A percentile compares a stretch with the other conserved stretches of the same genome.
Evolutionary conservation across 2,888 invertebrate species (phyloP).

Genomic region (Actias luna): DNA sequence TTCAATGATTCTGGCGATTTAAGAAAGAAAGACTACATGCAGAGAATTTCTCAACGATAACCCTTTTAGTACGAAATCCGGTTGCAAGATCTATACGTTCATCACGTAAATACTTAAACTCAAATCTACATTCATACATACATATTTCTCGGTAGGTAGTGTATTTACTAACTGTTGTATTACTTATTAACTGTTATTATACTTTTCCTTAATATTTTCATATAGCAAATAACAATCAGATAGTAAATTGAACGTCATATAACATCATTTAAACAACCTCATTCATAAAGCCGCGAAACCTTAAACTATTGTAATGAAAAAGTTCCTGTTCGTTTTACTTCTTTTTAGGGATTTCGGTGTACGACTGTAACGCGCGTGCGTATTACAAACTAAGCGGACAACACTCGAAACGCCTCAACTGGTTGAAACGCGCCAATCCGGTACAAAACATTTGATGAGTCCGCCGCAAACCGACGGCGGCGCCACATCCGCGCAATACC

Average conservation of each 20-base stretch:
- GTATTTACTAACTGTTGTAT: no score
- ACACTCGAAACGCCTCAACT: constrained; percentile 32
- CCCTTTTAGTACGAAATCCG: no score
- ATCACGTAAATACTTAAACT: no score
- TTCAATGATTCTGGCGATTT: background rate
- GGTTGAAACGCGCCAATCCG: constrained; percentile 39
- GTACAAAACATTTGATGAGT: constrained; percentile 45
- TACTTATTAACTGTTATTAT: background rate
- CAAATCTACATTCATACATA: no score
- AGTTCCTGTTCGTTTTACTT: constrained; percentile 25
- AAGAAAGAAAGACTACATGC: background rate
- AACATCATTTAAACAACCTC: background rate
- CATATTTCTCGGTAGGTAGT: no score
- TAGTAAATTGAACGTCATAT: background rate
- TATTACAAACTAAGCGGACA: constrained; percentile 15
- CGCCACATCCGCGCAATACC: constrained; percentile 17
- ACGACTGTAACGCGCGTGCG: constrained; percentile 48
- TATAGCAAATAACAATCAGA: background rate
- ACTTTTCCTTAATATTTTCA: background rate
- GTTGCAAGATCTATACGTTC: no score
- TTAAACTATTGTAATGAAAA: constrained; percentile 19
- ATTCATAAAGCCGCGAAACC: constrained; percentile 16
- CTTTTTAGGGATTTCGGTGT: constrained; percentile 25
- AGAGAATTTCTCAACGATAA: background rate
- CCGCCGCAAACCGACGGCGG: constrained; percentile 37